Evolutionary conservation across 2,797 vertebrate genomes (phyloP).

Genomic region (Hoplostethus atlanticus): DNA sequence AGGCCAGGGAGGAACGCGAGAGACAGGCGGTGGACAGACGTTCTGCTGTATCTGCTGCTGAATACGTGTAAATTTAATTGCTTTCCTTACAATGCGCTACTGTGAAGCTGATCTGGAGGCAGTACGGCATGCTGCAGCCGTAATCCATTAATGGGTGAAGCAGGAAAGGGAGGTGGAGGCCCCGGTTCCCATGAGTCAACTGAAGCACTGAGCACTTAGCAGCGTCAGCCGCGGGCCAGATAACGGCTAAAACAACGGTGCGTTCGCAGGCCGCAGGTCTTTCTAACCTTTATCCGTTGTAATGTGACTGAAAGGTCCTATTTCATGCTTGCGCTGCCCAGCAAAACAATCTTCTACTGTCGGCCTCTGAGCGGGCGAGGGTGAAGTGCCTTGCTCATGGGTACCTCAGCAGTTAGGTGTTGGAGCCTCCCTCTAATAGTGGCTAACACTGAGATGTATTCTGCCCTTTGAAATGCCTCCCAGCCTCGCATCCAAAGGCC

Average conservation of each 20-base stretch:
- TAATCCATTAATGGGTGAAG: slow-evolving; percentile 64
- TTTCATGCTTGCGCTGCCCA: too few relatives aligned
- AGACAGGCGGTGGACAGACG: slow-evolving; percentile 22
- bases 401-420: too few relatives aligned
- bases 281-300: too few relatives aligned
- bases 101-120: slow-evolving; percentile 53
- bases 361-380: too few relatives aligned
- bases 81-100: slow-evolving; percentile 56
- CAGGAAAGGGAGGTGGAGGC: slow-evolving; percentile 17
- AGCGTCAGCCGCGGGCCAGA: neutral
- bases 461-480: too few relatives aligned
- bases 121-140: slow-evolving; percentile 28
- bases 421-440: too few relatives aligned
- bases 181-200: slow-evolving; percentile 46
- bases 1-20: too few relatives aligned
- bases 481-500: neutral
- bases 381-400: too few relatives aligned
- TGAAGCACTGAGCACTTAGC: slow-evolving; percentile 25
- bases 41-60: slow-evolving; percentile 53
- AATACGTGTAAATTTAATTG: slow-evolving; percentile 71
- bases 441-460: too few relatives aligned
- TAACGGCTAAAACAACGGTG: neutral
- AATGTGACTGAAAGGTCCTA: too few relatives aligned
- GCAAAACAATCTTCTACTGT: too few relatives aligned
- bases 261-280: too few relatives aligned